These are phyloP conservation scores for Saxidomus purpurata DNA, from an alignment of 1,140 invertebrate species.

Conservation along the genomic window DNA sequence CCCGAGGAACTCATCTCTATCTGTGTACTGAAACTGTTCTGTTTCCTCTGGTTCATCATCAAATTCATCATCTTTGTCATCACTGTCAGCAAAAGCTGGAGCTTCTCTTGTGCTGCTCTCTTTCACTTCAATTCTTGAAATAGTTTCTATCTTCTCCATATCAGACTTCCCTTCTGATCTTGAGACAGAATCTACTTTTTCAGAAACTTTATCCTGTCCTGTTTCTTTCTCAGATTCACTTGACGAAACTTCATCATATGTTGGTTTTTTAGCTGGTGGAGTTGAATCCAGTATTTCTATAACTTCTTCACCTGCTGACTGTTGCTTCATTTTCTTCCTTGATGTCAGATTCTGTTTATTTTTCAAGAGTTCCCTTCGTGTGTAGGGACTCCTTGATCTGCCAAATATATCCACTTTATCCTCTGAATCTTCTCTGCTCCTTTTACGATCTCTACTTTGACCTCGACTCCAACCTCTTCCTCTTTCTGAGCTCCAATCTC, in stretches of 20 bases:
- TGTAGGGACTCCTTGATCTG: slow-evolving; percentile 41
- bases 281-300: slow-evolving; percentile 12
- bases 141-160: slow-evolving; percentile 73
- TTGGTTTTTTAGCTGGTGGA: slow-evolving; percentile 27
- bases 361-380: slow-evolving; percentile 53
- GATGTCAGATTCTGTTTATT: slow-evolving; percentile 70
- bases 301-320: not conserved
- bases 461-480: slow-evolving; percentile 70
- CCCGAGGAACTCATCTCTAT: slow-evolving; percentile 56
- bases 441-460: slow-evolving; percentile 73
- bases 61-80: slow-evolving; percentile 60
- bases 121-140: slow-evolving; percentile 73
- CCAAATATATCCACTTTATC: slow-evolving; percentile 61
- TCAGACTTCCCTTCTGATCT: slow-evolving; percentile 27
- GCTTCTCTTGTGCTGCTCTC: slow-evolving; percentile 11
- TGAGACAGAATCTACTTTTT: not conserved
- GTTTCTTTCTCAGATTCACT: slow-evolving; percentile 39
- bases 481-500: slow-evolving; percentile 72
- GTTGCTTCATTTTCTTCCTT: slow-evolving; percentile 18
- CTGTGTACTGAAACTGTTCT: slow-evolving; percentile 62
- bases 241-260: slow-evolving; percentile 55
- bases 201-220: not conserved
- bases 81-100: slow-evolving; percentile 10
- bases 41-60: slow-evolving; percentile 64
- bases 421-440: slow-evolving; percentile 67